A percentile compares a stretch with the other conserved stretches of the same genome.
phyloP scores from a whole-genome alignment of 2,888 invertebrate species.

The Euspilapteryx auroguttella region DNA sequence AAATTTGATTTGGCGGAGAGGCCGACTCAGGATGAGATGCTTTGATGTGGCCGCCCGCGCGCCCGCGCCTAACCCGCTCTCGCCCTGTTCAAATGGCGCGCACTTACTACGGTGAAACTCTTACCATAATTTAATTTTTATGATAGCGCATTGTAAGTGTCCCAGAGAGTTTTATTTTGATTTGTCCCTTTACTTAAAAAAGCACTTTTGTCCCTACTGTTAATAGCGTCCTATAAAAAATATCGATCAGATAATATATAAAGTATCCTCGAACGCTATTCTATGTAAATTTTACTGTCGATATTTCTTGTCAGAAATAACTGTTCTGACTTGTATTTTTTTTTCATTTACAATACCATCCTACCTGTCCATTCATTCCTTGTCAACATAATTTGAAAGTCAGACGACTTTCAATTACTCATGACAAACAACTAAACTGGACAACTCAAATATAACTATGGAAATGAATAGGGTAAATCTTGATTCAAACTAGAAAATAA shows the following conservation, averaged over 20 bases:
- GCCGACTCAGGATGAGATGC: slow-evolving; percentile 30
- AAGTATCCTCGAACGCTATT: too few relatives aligned
- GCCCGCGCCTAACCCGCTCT: slow-evolving; percentile 15
- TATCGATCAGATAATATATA: too few relatives aligned
- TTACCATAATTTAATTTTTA: slow-evolving; percentile 58
- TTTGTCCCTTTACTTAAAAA: slow-evolving; percentile 22
- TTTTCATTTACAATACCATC: too few relatives aligned
- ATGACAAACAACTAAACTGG: slow-evolving; percentile 1
- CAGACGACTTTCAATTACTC: too few relatives aligned
- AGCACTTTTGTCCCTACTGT: slow-evolving; percentile 12
- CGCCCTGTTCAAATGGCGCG: slow-evolving; percentile 35
- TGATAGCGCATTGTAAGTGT: slow-evolving; percentile 55
- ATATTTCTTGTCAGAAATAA: too few relatives aligned
- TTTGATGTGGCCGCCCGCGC: slow-evolving; percentile 39
- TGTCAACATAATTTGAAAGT: too few relatives aligned
- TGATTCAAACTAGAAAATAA: slow-evolving; percentile 54
- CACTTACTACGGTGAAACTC: slow-evolving; percentile 52
- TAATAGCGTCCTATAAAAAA: too few relatives aligned
- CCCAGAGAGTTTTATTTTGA: slow-evolving; percentile 36
- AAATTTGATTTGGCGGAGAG: slow-evolving; percentile 51
- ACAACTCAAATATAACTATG: slow-evolving; percentile 10
- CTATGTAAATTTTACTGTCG: too few relatives aligned
- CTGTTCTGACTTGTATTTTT: too few relatives aligned
- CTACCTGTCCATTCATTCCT: too few relatives aligned
- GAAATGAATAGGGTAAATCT: slow-evolving; percentile 51